Evolutionary conservation across 2,888 invertebrate genomes (phyloP), one percentile per base, ranked within the genome.

Genomic region (Euzetes globulus): DNA sequence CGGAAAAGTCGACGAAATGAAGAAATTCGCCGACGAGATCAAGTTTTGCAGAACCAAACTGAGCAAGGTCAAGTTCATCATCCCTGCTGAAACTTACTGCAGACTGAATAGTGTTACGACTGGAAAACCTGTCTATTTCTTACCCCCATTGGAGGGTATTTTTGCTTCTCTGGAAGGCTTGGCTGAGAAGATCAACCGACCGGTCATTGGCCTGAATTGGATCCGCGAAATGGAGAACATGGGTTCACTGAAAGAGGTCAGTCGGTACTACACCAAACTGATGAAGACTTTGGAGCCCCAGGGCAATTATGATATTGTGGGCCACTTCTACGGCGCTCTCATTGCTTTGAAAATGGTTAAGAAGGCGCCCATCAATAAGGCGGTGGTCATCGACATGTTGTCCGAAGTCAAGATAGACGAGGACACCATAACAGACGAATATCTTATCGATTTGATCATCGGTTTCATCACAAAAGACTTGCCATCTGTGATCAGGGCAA

Each of bases 151-250:
- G 81, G 95, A 96, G 85, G 95, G 96, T 79, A 88, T 89, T 76
- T 89, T 90, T 37, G 86, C 86, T 52, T 86, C 89, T 71, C 85
- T 97, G 79, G 86, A 87, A 80, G 85, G 85, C n/a, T 82, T 98
- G 78, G 91, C 93, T 19, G 85, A 85, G 72, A 87, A 88, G 78
- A 85, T 97, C 77, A 86, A 88, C 70, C 87, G 87, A 75, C 89
- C 90, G 4, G 92, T 92, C 72, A 91, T 88, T 85, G 95, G 94
- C n/a, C 84, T 97, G 71, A 96, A 97, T 84, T 94, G 93, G 84
- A 90, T 91, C 1, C 41, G 55, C 17, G 76, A 77, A 19, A 70
- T 77, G 47, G 17, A 60, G n/a, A 13, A 65, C 75, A 37, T 71
- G 25, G 27, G 19, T 1, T 65, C 72, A 1, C 13, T 60, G 27